These are phyloP conservation scores for Cheumatopsyche charites DNA, from an alignment of 1,140 invertebrate species.

Conservation along the genomic window DNA sequence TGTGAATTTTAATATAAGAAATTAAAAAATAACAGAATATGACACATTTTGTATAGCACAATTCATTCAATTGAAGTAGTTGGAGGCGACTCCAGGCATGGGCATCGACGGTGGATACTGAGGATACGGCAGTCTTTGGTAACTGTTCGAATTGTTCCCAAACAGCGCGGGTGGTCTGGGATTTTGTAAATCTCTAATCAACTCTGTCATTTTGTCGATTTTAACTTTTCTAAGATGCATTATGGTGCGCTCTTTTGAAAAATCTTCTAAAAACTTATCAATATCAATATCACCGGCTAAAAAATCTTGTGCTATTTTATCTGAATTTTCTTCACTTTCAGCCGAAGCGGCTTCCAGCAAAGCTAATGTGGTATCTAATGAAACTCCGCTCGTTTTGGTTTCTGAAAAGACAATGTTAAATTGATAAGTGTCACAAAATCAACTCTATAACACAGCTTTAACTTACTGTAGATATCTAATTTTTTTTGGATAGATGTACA, in stretches of 20 bases:
- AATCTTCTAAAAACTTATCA: slow-evolving; percentile 81
- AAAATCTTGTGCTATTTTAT: slow-evolving; percentile 78
- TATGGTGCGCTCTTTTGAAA: slow-evolving; percentile 71
- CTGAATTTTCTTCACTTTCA: slow-evolving; percentile 87
- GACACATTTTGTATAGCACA: background rate
- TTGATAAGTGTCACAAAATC: background rate
- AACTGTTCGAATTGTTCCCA: slow-evolving; percentile 24
- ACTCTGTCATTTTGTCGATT: slow-evolving; percentile 84
- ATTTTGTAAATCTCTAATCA: slow-evolving; percentile 63
- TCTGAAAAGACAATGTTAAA: slow-evolving; percentile 57
- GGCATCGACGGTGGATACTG: slow-evolving; percentile 64
- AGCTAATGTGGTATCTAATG: slow-evolving; percentile 80
- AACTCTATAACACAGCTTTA: background rate
- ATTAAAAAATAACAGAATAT: slow-evolving; percentile 15
- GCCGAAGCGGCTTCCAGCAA: slow-evolving; percentile 83
- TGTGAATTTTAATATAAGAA: slow-evolving; percentile 35
- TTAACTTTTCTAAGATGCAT: slow-evolving; percentile 85
- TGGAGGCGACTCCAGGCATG: slow-evolving; percentile 60
- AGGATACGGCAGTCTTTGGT: slow-evolving; percentile 29
- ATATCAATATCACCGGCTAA: slow-evolving; percentile 73
- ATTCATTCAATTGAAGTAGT: slow-evolving; percentile 1
- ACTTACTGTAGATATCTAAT: slow-evolving; percentile 70
- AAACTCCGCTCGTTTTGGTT: slow-evolving; percentile 71
- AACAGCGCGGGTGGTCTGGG: slow-evolving; percentile 48
- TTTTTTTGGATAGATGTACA: slow-evolving; percentile 73